Evolutionary conservation across 2,888 invertebrate genomes (phyloP).

Genomic region (Aporophyla lueneburgensis): DNA sequence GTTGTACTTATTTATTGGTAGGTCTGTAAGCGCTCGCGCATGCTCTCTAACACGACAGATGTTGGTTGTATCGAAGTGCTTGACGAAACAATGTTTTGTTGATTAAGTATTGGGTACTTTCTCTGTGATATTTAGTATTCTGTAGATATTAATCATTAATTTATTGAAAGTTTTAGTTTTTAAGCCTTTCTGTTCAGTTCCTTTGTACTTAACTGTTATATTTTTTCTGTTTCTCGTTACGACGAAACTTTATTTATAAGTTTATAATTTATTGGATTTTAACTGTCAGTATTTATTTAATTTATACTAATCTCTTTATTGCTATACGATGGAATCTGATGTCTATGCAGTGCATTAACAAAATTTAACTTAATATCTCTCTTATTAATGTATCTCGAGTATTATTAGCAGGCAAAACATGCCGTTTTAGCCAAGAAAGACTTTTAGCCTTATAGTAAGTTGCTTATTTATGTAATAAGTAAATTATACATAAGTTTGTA

Average conservation of each 20-base stretch:
- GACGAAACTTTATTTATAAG: constrained; percentile 67
- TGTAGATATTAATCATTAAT: constrained; percentile 87
- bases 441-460: constrained; percentile 85
- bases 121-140: constrained; percentile 91
- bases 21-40: constrained; percentile 73
- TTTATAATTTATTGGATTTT: constrained; percentile 73
- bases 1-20: constrained; percentile 77
- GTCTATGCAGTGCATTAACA: constrained; percentile 73
- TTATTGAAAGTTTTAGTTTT: constrained; percentile 85
- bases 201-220: constrained; percentile 76
- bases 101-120: constrained; percentile 90
- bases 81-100: constrained; percentile 87
- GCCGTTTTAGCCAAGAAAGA: constrained; percentile 88
- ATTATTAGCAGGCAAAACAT: constrained; percentile 82
- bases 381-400: constrained; percentile 77
- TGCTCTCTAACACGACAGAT: constrained; percentile 78
- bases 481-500: constrained; percentile 75
- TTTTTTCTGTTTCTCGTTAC: constrained; percentile 69
- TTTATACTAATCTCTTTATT: constrained; percentile 73
- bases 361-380: constrained; percentile 70
- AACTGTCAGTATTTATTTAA: constrained; percentile 75
- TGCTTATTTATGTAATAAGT: constrained; percentile 85
- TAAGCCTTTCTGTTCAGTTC: constrained; percentile 85
- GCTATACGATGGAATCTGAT: constrained; percentile 66
- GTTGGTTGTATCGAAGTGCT: constrained; percentile 79